phyloP scores from a whole-genome alignment of 2,797 vertebrate genomes.

The Tolypeutes matacus region DNA sequence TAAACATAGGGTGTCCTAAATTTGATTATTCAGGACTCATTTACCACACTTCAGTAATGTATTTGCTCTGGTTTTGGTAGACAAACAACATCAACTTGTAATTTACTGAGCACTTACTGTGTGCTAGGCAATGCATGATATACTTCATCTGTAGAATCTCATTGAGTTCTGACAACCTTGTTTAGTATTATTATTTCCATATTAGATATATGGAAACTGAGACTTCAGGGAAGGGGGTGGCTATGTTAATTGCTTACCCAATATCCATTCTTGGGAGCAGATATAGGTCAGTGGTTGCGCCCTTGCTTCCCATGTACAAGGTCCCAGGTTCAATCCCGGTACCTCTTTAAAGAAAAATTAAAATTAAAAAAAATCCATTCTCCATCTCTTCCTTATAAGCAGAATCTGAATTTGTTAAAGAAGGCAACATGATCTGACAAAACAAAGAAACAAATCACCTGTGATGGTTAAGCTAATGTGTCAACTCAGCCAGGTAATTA shows the following conservation, averaged over 20 bases:
- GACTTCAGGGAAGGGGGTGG: not conserved
- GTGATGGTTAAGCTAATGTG: no score
- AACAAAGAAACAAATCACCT: not conserved
- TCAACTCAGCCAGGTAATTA: no score
- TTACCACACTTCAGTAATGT: not conserved
- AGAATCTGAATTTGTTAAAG: not conserved
- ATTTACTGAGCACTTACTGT: not conserved
- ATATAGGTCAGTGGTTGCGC: no score
- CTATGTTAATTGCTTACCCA: not conserved
- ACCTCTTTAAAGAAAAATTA: no score
- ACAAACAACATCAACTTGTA: not conserved
- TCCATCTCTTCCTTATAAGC: not conserved
- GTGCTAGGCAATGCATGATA: not conserved
- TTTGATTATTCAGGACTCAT: not conserved
- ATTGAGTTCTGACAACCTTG: not conserved
- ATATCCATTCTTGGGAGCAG: not conserved
- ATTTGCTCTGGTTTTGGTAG: not conserved
- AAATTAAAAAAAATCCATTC: no score
- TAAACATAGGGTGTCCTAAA: not conserved
- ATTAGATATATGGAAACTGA: not conserved
- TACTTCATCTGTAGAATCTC: not conserved
- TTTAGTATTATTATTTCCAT: not conserved
- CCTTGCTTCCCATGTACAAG: no score
- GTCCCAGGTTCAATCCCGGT: no score
- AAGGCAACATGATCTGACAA: not conserved